phyloP scores from a whole-genome alignment of 2,888 invertebrate genomes.

The Caenorhabditis zanzibari region DNA sequence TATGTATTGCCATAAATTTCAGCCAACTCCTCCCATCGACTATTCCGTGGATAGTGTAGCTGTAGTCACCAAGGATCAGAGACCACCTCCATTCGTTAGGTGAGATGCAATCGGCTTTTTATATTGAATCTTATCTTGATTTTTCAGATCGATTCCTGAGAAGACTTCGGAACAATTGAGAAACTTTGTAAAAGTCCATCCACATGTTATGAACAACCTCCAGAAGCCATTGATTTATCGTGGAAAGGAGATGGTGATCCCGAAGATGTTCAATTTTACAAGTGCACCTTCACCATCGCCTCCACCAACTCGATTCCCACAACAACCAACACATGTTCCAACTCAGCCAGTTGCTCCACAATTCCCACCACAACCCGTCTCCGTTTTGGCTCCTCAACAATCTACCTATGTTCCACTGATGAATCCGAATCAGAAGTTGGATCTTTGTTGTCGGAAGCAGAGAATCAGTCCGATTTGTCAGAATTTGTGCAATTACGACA shows the following conservation, averaged over 20 bases:
- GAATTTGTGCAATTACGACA: slow-evolving; percentile 81
- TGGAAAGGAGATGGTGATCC: slow-evolving; percentile 64
- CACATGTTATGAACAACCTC: slow-evolving; percentile 57
- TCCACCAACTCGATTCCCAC: slow-evolving; percentile 10
- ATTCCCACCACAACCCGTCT: slow-evolving; percentile 37
- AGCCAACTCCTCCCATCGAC: slow-evolving; percentile 62
- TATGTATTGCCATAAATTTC: not conserved
- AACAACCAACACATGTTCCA: slow-evolving; percentile 28
- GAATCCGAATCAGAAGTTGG: slow-evolving; percentile 80
- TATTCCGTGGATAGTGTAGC: slow-evolving; percentile 62
- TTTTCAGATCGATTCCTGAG: slow-evolving; percentile 44
- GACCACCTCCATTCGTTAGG: slow-evolving; percentile 53
- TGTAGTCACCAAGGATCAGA: slow-evolving; percentile 50
- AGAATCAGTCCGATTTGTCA: slow-evolving; percentile 76
- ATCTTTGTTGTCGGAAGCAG: slow-evolving; percentile 80
- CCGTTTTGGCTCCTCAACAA: slow-evolving; percentile 25
- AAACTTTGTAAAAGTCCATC: slow-evolving; percentile 65
- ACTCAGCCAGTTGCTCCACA: slow-evolving; percentile 30
- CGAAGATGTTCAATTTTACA: slow-evolving; percentile 65
- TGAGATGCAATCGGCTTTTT: not conserved
- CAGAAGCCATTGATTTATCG: slow-evolving; percentile 63
- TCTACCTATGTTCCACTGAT: slow-evolving; percentile 62
- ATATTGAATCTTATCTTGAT: not conserved
- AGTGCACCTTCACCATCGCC: slow-evolving; percentile 15
- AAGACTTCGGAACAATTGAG: slow-evolving; percentile 56